Percentiles rank a stretch among this genome's conserved stretches.
phyloP scores from a whole-genome alignment of 1,140 invertebrate genomes.

The Musca vetustissima region DNA sequence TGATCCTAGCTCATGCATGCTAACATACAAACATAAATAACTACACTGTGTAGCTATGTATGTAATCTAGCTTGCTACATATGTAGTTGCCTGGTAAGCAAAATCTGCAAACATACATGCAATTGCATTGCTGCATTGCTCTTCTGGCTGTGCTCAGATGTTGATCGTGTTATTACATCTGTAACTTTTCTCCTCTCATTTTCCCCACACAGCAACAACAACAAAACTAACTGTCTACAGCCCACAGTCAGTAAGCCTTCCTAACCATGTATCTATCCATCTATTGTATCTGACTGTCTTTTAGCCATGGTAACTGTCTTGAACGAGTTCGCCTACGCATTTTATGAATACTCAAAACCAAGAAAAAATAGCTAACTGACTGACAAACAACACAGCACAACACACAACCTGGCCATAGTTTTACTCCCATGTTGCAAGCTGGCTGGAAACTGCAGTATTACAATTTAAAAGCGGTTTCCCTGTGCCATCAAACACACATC shows the following conservation, averaged over 20 bases:
- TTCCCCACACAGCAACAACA: not conserved
- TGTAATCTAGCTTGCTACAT: not conserved
- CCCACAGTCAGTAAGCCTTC: not conserved
- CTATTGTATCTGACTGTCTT: not conserved
- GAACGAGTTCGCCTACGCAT: constrained; percentile 23
- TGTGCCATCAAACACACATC: constrained; percentile 13
- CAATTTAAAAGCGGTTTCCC: constrained; percentile 9
- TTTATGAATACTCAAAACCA: not conserved
- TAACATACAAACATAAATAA: not conserved
- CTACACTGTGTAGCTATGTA: not conserved
- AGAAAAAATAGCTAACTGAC: too few species aligned
- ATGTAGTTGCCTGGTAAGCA: not conserved
- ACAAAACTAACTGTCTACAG: too few species aligned
- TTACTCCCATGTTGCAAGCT: too few species aligned
- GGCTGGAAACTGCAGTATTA: too few species aligned
- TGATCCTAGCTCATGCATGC: not conserved
- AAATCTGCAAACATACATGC: not conserved
- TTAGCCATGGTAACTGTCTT: constrained; percentile 8
- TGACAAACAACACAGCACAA: too few species aligned
- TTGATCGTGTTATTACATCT: constrained; percentile 14
- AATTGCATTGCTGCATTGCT: too few species aligned
- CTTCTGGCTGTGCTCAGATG: not conserved
- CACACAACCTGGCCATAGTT: too few species aligned
- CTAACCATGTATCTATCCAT: too few species aligned
- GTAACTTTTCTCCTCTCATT: constrained; percentile 1